Evolutionary conservation across 1,140 invertebrate species (phyloP).

Genomic region (Drosophila mojavensis): DNA sequence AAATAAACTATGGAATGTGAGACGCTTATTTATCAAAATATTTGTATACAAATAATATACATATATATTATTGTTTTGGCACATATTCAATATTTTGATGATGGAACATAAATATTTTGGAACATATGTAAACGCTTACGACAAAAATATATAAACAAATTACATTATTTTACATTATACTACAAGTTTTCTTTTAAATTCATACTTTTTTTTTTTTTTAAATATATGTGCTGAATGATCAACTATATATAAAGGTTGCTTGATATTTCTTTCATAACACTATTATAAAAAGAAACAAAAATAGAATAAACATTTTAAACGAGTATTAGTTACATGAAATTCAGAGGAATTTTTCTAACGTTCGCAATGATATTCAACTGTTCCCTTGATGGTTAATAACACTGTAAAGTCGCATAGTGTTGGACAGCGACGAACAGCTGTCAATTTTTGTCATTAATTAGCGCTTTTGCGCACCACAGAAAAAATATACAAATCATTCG

Average conservation of each 20-base stretch:
- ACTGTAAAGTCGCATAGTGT: constrained; percentile 4
- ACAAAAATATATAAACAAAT: too few relatives aligned
- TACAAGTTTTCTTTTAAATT: too few relatives aligned
- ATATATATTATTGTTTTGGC: too few relatives aligned
- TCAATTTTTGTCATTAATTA: constrained; percentile 36
- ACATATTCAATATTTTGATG: too few relatives aligned
- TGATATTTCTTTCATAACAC: neutral
- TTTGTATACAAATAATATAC: neutral
- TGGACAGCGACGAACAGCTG: constrained; percentile 32
- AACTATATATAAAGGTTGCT: too few relatives aligned
- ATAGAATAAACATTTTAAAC: neutral
- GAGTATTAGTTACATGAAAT: constrained; percentile 11
- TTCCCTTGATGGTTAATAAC: neutral
- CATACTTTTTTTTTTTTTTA: too few relatives aligned
- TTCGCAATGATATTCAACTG: neutral
- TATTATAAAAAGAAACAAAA: neutral
- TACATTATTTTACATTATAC: too few relatives aligned
- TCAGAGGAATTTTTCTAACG: constrained; percentile 2
- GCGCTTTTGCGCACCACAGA: constrained; percentile 23
- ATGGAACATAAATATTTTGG: too few relatives aligned
- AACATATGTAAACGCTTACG: too few relatives aligned
- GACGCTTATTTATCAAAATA: neutral
- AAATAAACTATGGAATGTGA: neutral
- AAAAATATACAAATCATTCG: constrained; percentile 57
- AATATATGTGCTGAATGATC: too few relatives aligned